A percentile compares a stretch with the other conserved stretches of the same genome.
These are phyloP conservation scores for Tiaroga cobitis DNA, from an alignment of 2,797 vertebrate species.

Conservation along the genomic window DNA sequence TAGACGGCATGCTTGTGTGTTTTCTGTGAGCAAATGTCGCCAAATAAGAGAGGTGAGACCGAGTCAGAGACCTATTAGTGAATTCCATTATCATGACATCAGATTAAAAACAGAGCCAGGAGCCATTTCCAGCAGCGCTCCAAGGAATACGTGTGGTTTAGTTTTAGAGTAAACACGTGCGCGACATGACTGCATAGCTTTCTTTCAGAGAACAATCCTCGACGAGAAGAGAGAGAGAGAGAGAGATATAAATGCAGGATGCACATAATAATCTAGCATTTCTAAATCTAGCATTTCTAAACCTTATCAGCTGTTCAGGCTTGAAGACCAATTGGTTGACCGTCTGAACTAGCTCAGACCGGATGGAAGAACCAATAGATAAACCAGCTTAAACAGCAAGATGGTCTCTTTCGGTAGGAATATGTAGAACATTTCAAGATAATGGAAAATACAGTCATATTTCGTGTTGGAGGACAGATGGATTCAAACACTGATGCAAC, in stretches of 20 bases:
- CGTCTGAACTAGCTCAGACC: background rate
- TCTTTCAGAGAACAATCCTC: conserved; percentile 32
- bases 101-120: conserved; percentile 51
- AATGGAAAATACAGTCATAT: background rate
- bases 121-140: conserved; percentile 29
- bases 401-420: background rate
- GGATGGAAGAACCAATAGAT: background rate
- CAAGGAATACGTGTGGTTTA: conserved; percentile 41
- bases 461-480: background rate
- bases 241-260: background rate
- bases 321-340: background rate
- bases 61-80: conserved; percentile 39
- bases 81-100: conserved; percentile 60
- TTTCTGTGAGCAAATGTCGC: background rate
- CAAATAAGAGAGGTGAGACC: conserved; percentile 42
- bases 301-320: background rate
- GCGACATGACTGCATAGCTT: conserved; percentile 41
- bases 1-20: conserved; percentile 1
- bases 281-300: background rate
- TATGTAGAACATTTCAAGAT: background rate
- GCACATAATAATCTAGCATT: background rate
- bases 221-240: background rate
- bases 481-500: conserved; percentile 5
- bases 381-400: background rate
- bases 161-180: conserved; percentile 47